Evolutionary conservation across 1,140 invertebrate genomes (phyloP).

Genomic region (Apis mellifera): DNA sequence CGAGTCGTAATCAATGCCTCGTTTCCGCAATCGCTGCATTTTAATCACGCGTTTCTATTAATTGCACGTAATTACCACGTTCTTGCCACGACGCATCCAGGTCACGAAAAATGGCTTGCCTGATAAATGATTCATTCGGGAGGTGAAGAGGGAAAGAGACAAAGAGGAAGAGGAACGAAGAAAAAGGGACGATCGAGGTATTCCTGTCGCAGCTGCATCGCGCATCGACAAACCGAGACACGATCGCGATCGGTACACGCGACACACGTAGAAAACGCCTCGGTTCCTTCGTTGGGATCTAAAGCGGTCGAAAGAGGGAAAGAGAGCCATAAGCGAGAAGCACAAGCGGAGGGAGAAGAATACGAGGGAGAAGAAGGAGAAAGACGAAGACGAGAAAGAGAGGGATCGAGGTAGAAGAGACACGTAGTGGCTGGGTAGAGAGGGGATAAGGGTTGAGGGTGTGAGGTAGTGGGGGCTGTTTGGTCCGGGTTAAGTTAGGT

Average conservation of each 20-base stretch:
- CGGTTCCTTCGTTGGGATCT: conserved; percentile 60
- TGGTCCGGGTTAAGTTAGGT: conserved; percentile 75
- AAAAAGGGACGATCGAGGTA: conserved; percentile 7
- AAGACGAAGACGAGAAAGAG: background rate
- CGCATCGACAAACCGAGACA: conserved; percentile 20
- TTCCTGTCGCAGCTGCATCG: conserved; percentile 21
- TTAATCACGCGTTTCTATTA: conserved; percentile 11
- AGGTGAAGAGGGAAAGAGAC: background rate
- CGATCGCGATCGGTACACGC: conserved; percentile 42
- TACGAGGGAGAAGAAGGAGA: background rate
- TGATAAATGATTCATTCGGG: conserved; percentile 37
- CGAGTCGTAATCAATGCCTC: too few relatives aligned
- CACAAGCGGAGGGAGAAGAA: background rate
- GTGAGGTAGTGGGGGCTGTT: conserved; percentile 62
- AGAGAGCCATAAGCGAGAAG: background rate
- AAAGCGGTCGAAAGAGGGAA: background rate
- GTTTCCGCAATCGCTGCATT: background rate
- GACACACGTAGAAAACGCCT: conserved; percentile 59
- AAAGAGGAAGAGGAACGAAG: background rate
- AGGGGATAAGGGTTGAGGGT: conserved; percentile 64
- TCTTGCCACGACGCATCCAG: background rate
- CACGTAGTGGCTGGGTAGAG: background rate
- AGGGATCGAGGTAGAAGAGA: background rate
- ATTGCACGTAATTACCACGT: background rate
- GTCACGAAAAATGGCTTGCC: conserved; percentile 10